Base-by-base conservation (phyloP, 1,140 invertebrate species). In the Brevipalpus yothersi region DNA sequence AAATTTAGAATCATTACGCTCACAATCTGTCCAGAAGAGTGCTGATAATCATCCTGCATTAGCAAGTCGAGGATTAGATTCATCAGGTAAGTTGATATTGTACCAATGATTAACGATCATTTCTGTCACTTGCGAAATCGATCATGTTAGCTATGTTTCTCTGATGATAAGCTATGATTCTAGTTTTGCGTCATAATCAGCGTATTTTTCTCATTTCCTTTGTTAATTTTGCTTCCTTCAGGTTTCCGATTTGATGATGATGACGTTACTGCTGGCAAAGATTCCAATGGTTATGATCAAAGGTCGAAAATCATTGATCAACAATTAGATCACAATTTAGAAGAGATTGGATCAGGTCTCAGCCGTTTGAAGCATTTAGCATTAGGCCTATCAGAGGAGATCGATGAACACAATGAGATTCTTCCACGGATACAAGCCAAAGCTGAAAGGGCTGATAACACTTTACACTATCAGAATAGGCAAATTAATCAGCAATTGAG, bases 361-460 rank as follows among this genome's bases (percentile, higher is more conserved):
- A 63, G 64, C 5, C 63, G 69, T 53, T 62, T 72, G 11, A 67
- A 66, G 60, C 61, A 61, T 17, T 57, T 72, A 15, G 72, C 72
- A n/a, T 53, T 58, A 39, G 68, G 66, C 12, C 60, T 72, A 39
- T 69, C 70, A 19, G 63, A 67, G 11, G 71, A 72, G 63, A 67
- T 72, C 13, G 71, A 73, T 17, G 68, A 68, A 45, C 71, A 72
- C 41, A 72, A 72, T 61, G 58, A 64, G 56, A 64, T 72, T 65
- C 61, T 72, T 17, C 70, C 71, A 62, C 60, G 66, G 17, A 70
- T 72, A 56, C 65, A 69, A 42, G 60, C 55, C 13, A 73, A 73
- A 61, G 67, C 71, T 17, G 71, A 71, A 45, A 64, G 67, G 41
- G 70, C 72, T 47, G 70, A 71, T 61, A 65, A 64, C 41, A 68